A percentile compares a stretch with the other conserved stretches of the same genome.
These are phyloP conservation scores for Protonibea diacanthus DNA, from an alignment of 2,797 vertebrate species.

Conservation along the genomic window DNA sequence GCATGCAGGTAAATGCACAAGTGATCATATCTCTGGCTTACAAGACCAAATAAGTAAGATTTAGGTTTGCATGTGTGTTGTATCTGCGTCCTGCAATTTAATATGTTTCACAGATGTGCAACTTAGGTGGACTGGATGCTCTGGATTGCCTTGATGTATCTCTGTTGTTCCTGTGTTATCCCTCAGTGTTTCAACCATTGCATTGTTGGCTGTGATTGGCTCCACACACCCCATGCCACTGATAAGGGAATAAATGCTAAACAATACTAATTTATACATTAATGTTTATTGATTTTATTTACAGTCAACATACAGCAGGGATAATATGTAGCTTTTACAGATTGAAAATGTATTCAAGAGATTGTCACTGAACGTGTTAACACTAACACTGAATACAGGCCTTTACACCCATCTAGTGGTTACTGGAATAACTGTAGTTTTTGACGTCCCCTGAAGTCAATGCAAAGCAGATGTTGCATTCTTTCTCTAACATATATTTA, in stretches of 20 bases:
- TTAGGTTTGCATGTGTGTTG: neutral
- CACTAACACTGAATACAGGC: constrained; percentile 23
- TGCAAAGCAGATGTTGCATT: constrained; percentile 18
- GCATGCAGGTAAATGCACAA: constrained; percentile 18
- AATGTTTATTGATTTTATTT: neutral
- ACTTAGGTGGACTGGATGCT: neutral
- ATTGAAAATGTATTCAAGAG: neutral
- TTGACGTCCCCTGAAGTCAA: neutral
- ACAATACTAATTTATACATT: neutral
- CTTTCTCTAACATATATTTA: neutral
- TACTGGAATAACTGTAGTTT: constrained; percentile 16
- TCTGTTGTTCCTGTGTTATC: constrained; percentile 3
- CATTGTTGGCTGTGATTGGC: neutral
- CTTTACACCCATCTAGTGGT: constrained; percentile 74
- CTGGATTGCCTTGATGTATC: neutral
- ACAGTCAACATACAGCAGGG: neutral
- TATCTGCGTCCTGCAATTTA: neutral
- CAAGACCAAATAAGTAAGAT: neutral
- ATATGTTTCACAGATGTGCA: neutral
- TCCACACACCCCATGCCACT: neutral
- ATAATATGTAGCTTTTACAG: neutral
- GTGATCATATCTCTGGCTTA: neutral
- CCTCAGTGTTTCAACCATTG: neutral
- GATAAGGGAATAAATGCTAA: constrained; percentile 7
- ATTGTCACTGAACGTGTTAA: neutral